phyloP scores from a whole-genome alignment of 1,140 invertebrate genomes.

The Panagrolaimus sp. region DNA sequence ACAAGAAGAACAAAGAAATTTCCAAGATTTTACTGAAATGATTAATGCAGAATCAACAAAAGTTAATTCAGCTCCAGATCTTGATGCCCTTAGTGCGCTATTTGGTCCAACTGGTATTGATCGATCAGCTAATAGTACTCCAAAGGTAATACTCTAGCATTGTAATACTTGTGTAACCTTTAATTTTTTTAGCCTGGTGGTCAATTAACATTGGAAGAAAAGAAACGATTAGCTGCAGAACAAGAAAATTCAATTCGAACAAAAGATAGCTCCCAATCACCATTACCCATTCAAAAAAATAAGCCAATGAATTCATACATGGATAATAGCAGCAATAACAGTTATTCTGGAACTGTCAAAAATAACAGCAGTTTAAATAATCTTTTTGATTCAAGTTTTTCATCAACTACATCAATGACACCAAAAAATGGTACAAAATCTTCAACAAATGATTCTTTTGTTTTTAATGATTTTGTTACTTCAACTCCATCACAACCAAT shows the following conservation, averaged over 20 bases:
- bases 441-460: background rate
- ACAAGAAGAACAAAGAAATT: conserved; percentile 69
- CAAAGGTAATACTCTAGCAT: background rate
- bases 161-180: too few species aligned
- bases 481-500: background rate
- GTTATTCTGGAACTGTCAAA: too few species aligned
- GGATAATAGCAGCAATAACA: background rate
- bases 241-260: conserved; percentile 27
- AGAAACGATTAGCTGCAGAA: conserved; percentile 49
- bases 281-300: background rate
- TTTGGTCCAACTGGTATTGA: background rate
- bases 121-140: background rate
- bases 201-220: conserved; percentile 41
- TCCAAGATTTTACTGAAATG: conserved; percentile 32
- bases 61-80: background rate
- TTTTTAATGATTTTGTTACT: conserved; percentile 1
- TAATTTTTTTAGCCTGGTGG: conserved; percentile 25
- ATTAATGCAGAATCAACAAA: conserved; percentile 12
- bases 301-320: conserved; percentile 1
- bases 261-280: conserved; percentile 16
- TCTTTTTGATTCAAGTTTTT: background rate
- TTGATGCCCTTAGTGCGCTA: conserved; percentile 4
- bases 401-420: background rate
- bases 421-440: background rate
- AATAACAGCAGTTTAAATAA: background rate